These are phyloP conservation scores for Drosophila willistoni DNA, from an alignment of 1,140 invertebrate genomes.

Conservation along the genomic window DNA sequence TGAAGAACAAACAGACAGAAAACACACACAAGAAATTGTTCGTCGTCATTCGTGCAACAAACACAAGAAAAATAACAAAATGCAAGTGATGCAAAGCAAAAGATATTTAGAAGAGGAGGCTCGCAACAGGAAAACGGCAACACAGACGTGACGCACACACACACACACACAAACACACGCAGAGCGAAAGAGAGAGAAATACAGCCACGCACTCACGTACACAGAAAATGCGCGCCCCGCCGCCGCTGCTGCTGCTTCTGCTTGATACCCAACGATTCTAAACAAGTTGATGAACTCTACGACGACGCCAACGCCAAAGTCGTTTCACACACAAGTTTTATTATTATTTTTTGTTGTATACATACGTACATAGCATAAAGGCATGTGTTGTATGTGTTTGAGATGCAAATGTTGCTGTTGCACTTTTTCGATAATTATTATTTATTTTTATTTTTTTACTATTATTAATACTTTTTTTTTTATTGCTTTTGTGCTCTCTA, in stretches of 20 bases:
- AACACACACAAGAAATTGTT: constrained; percentile 46
- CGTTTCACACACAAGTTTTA: constrained; percentile 27
- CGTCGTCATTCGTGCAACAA: constrained; percentile 48
- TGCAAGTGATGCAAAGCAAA: constrained; percentile 64
- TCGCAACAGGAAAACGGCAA: constrained; percentile 71
- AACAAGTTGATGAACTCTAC: constrained; percentile 81
- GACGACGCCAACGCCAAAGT: constrained; percentile 49
- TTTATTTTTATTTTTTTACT: constrained; percentile 44
- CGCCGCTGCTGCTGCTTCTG: constrained; percentile 7
- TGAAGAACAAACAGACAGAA: constrained; percentile 56
- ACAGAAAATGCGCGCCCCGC: constrained; percentile 41
- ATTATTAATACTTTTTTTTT: constrained; percentile 70
- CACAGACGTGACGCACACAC: constrained; percentile 31
- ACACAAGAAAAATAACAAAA: constrained; percentile 45
- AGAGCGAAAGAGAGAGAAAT: constrained; percentile 29
- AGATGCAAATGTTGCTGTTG: constrained; percentile 36
- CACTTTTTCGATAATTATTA: constrained; percentile 52
- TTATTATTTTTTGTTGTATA: constrained; percentile 22
- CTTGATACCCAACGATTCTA: constrained; percentile 54
- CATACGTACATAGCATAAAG: constrained; percentile 49
- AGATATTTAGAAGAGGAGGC: constrained; percentile 30
- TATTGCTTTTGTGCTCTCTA: constrained; percentile 58
- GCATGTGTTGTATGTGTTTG: constrained; percentile 43
- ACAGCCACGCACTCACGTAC: constrained; percentile 72
- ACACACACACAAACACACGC: constrained; percentile 28